Conservation (phyloP, 2,113 vertebrate species). For the Stictonetta naevosa region DNA sequence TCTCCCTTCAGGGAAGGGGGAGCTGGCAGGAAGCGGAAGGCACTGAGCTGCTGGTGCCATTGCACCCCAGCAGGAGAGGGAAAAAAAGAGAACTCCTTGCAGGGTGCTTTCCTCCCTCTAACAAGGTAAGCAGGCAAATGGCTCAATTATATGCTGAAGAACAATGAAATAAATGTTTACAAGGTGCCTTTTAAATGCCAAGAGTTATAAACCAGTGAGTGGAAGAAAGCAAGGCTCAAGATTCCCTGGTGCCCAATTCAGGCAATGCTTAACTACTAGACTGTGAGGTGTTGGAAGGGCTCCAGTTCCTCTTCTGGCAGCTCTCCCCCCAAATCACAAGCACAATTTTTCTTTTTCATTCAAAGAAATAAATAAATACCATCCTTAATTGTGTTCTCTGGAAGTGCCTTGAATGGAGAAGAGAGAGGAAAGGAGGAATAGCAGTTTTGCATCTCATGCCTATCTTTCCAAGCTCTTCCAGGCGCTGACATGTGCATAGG, state of each 20-base stretch:
- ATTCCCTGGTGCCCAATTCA: conserved; percentile 50
- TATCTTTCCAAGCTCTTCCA: background rate
- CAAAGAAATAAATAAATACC: conserved; percentile 51
- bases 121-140: conserved; percentile 43
- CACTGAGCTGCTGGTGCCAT: background rate
- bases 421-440: background rate
- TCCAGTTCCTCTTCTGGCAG: conserved; percentile 61
- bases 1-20: background rate
- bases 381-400: background rate
- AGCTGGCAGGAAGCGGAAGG: background rate
- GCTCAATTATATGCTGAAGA: conserved; percentile 51
- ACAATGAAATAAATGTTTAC: conserved; percentile 63
- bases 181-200: conserved; percentile 54
- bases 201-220: conserved; percentile 52
- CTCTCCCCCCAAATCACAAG: conserved; percentile 54
- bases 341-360: conserved; percentile 45
- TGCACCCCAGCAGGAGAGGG: background rate
- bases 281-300: conserved; percentile 53
- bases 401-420: conserved; percentile 2
- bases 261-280: conserved; percentile 66
- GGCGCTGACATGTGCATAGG: background rate
- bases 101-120: conserved; percentile 52
- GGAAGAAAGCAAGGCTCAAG: conserved; percentile 50
- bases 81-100: conserved; percentile 16
- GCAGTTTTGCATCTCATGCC: background rate